phyloP scores from a whole-genome alignment of 1,140 invertebrate species.

The Euura saliciscinereae region DNA sequence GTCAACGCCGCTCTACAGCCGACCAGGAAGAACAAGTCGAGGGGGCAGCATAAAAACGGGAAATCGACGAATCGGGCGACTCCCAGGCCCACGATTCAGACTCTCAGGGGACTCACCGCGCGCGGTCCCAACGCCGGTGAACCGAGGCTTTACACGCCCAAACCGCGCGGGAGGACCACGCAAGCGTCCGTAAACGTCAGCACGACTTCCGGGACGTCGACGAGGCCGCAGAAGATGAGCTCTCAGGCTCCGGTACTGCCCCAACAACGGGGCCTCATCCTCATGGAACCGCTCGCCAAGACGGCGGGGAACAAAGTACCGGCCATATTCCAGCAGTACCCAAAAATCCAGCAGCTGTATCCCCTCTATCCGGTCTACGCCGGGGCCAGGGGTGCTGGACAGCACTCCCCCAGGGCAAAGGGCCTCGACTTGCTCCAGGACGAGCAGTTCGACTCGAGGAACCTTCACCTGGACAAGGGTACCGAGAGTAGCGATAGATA shows the following conservation, averaged over 20 bases:
- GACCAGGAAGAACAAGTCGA: conserved; percentile 45
- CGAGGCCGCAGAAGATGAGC: conserved; percentile 26
- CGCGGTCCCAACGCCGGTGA: conserved; percentile 40
- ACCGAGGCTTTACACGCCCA: conserved; percentile 35
- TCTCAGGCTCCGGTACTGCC: conserved; percentile 28
- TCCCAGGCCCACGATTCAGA: conserved; percentile 51
- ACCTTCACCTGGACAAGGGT: conserved; percentile 53
- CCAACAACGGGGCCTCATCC: conserved; percentile 47
- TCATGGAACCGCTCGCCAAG: conserved; percentile 46
- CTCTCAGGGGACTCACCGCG: conserved; percentile 49
- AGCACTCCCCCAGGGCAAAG: conserved; percentile 52
- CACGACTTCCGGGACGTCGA: conserved; percentile 19
- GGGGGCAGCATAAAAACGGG: conserved; percentile 53
- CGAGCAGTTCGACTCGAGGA: conserved; percentile 56
- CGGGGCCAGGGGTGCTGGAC: conserved; percentile 46
- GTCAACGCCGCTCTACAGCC: conserved; percentile 51
- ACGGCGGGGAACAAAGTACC: conserved; percentile 64
- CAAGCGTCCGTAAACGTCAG: conserved; percentile 30
- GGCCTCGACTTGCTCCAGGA: conserved; percentile 56
- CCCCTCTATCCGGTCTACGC: conserved; percentile 67
- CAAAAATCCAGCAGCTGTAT: conserved; percentile 77
- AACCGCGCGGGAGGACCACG: conserved; percentile 46
- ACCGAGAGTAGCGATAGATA: conserved; percentile 45
- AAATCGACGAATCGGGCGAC: conserved; percentile 51
- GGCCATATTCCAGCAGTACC: conserved; percentile 74